Evolutionary conservation across 2,113 vertebrate genomes (phyloP).

Genomic region (Syngnathus floridae): DNA sequence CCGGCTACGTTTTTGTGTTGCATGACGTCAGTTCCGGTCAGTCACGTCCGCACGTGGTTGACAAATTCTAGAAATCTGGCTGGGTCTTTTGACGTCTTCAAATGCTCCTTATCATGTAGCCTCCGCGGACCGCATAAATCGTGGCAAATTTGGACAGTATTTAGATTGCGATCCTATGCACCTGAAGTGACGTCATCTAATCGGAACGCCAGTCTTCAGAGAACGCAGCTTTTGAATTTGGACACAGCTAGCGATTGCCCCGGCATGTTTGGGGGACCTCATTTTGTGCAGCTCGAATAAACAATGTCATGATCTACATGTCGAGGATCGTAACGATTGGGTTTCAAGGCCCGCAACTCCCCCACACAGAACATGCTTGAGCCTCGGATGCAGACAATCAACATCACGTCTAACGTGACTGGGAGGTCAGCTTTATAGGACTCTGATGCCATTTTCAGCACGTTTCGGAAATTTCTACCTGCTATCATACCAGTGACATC

Average conservation of each 20-base stretch:
- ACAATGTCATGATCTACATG: conserved; percentile 2
- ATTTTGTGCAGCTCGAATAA: neutral
- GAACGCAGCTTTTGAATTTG: neutral
- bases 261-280: neutral
- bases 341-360: conserved; percentile 26
- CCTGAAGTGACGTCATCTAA: too few relatives aligned
- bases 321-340: conserved; percentile 3
- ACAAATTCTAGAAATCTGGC: too few relatives aligned
- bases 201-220: too few relatives aligned
- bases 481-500: neutral
- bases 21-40: too few relatives aligned
- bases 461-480: neutral
- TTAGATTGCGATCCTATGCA: too few relatives aligned
- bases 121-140: too few relatives aligned
- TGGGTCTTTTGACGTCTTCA: too few relatives aligned
- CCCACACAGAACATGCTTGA: conserved; percentile 25
- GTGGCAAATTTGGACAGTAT: too few relatives aligned
- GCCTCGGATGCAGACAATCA: conserved; percentile 9
- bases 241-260: neutral
- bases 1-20: too few relatives aligned
- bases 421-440: neutral
- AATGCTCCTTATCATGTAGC: too few relatives aligned
- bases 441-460: neutral
- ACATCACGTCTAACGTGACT: neutral
- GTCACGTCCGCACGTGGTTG: too few relatives aligned